Evolutionary conservation across 2,888 invertebrate species (phyloP).

Genomic region (Mechanitis messenoides): DNA sequence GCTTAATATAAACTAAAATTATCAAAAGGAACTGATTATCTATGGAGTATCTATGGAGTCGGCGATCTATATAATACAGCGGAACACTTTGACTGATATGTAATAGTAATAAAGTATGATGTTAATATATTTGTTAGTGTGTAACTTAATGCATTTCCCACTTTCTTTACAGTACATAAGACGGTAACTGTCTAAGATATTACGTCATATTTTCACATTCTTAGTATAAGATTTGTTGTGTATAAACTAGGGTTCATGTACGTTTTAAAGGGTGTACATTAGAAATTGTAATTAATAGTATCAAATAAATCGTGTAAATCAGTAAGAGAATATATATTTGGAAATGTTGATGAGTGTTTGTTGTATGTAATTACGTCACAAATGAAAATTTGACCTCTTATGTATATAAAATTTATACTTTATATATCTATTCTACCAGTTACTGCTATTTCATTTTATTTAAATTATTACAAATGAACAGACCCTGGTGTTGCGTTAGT

Average conservation of each 20-base stretch:
- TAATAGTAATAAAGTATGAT: conserved; percentile 63
- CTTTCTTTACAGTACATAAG: conserved; percentile 74
- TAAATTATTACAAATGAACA: background rate
- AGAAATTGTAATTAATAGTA: conserved; percentile 68
- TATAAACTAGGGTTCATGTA: conserved; percentile 68
- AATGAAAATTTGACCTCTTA: conserved; percentile 64
- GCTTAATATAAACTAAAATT: background rate
- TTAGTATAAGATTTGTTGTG: conserved; percentile 73
- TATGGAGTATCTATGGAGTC: conserved; percentile 22
- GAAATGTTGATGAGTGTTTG: conserved; percentile 70
- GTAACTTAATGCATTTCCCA: conserved; percentile 75
- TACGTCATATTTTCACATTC: conserved; percentile 74
- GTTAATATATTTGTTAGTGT: conserved; percentile 73
- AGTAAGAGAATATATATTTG: conserved; percentile 74
- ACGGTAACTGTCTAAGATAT: conserved; percentile 66
- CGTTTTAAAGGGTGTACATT: conserved; percentile 71
- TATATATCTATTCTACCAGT: conserved; percentile 51
- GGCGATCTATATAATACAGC: conserved; percentile 49
- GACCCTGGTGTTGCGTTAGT: conserved; percentile 43
- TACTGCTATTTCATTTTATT: conserved; percentile 51
- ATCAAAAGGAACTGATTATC: conserved; percentile 13
- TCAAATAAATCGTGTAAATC: conserved; percentile 61
- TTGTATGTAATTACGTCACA: conserved; percentile 69
- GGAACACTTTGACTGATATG: conserved; percentile 72
- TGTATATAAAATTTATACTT: conserved; percentile 40